A percentile compares a stretch with the other conserved stretches of the same genome.
Conservation (phyloP, 2,113 vertebrate species). For the Cariama cristata region DNA sequence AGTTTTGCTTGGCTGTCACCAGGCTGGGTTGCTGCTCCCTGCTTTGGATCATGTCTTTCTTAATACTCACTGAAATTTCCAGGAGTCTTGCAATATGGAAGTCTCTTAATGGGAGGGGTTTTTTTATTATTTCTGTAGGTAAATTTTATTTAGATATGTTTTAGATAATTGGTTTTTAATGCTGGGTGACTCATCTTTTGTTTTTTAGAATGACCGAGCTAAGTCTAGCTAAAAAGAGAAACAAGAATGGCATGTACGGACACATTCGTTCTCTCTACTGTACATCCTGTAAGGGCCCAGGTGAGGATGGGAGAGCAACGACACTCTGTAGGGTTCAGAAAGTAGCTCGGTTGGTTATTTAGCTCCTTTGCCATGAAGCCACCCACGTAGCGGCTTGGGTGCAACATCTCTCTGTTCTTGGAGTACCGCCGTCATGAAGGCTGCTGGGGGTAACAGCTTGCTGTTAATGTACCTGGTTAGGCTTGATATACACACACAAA, state of each 20-base stretch:
- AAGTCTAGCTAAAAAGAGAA: background rate
- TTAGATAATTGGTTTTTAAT: background rate
- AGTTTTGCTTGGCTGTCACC: conserved; percentile 15
- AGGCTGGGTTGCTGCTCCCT: background rate
- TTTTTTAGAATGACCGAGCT: background rate
- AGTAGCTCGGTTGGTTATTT: background rate
- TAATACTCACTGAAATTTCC: background rate
- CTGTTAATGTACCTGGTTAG: background rate
- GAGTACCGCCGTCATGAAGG: background rate
- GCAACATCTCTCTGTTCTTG: background rate
- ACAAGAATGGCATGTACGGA: background rate
- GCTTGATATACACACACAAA: background rate
- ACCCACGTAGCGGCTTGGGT: background rate
- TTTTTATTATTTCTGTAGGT: background rate
- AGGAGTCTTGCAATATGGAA: background rate
- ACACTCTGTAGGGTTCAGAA: background rate
- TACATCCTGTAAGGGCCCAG: background rate
- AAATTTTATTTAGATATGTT: background rate
- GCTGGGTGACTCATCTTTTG: background rate
- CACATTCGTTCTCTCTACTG: background rate
- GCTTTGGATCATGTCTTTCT: background rate
- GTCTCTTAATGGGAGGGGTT: background rate
- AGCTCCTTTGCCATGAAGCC: background rate
- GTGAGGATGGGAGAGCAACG: background rate
- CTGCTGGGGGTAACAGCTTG: background rate